Evolutionary conservation across 2,888 invertebrate genomes (phyloP), one percentile per base, ranked within the genome.

Genomic region (Drosophila histrio): DNA sequence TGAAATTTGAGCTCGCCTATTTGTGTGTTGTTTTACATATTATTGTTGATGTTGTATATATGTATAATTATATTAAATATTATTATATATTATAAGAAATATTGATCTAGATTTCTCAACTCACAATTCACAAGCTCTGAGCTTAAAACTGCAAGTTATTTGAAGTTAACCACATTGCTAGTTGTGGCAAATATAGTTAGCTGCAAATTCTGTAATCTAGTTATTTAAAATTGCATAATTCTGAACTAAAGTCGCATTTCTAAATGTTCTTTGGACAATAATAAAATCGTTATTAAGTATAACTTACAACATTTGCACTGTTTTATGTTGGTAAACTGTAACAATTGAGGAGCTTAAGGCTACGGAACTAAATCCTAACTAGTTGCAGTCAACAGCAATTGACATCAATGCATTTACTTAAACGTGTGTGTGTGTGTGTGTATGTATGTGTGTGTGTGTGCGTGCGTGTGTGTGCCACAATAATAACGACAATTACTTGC

Each of bases 401-500:
- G 9, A 19, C 32, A 34, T 43, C 41, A 32, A 38, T 39, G 32
- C 39, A 52, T 32, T 36, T 44, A 11, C 6, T 21, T 22, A 11
- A 21, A 15, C 0, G 8, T 13, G 32, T 32, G 53, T 43, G 26
- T 24, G 13, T 59, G 44, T 50, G 38, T 32, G 43, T 32, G 49
- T 21, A 32, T 32, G 43, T 32, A 43, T 21, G 32, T 32, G 26
- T 22, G 43, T 24, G 32, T 32, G 26, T 41, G 47, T 24, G 38
- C 19, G 9, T 17, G 21, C 2, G 11, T 9, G 52, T 41, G 69
- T 38, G 34, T 32, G 54, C 30, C 47, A 50, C 49, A 58, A 46
- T 50, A 39, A 39, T 43, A 36, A 52, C 32, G 32, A 28, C 43
- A 72, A 72, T 72, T 69, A 69, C 63, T 15, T 11, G 56, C 56